A percentile compares a stretch with the other conserved stretches of the same genome.
phyloP scores from a whole-genome alignment of 2,797 vertebrate species.

The Microctenopoma stevenorrisi region DNA sequence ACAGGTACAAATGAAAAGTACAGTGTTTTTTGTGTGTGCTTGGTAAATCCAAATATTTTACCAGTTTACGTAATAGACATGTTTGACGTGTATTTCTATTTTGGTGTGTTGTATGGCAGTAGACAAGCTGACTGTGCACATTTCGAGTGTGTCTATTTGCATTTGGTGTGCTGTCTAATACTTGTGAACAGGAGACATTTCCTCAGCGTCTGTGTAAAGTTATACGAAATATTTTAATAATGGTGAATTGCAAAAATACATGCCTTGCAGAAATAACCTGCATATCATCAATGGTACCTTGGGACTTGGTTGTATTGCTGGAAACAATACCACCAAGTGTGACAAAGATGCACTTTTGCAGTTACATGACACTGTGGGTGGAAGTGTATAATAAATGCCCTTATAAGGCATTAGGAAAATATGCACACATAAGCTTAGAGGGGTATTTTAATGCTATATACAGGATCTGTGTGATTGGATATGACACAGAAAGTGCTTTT shows the following conservation, averaged over 20 bases:
- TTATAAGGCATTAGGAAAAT: neutral
- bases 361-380: slow-evolving; percentile 8
- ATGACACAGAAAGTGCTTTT: slow-evolving; percentile 43
- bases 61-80: slow-evolving; percentile 9
- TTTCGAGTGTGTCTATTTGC: slow-evolving; percentile 37
- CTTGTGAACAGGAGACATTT: slow-evolving; percentile 6
- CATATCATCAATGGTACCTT: slow-evolving; percentile 4
- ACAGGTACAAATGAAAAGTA: no score
- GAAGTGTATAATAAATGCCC: slow-evolving; percentile 5
- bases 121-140: slow-evolving; percentile 8
- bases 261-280: slow-evolving; percentile 20
- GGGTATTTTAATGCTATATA: slow-evolving; percentile 12
- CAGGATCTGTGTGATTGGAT: neutral
- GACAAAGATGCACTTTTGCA: neutral
- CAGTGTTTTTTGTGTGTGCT: no score
- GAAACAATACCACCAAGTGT: neutral
- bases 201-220: slow-evolving; percentile 9
- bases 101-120: slow-evolving; percentile 2
- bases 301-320: slow-evolving; percentile 1
- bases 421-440: neutral
- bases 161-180: slow-evolving; percentile 29
- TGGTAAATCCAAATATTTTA: slow-evolving; percentile 1
- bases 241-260: neutral
- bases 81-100: slow-evolving; percentile 21
- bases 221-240: slow-evolving; percentile 19